These are phyloP conservation scores for Luperina nickerlii DNA, from an alignment of 2,888 invertebrate genomes.

Conservation along the genomic window DNA sequence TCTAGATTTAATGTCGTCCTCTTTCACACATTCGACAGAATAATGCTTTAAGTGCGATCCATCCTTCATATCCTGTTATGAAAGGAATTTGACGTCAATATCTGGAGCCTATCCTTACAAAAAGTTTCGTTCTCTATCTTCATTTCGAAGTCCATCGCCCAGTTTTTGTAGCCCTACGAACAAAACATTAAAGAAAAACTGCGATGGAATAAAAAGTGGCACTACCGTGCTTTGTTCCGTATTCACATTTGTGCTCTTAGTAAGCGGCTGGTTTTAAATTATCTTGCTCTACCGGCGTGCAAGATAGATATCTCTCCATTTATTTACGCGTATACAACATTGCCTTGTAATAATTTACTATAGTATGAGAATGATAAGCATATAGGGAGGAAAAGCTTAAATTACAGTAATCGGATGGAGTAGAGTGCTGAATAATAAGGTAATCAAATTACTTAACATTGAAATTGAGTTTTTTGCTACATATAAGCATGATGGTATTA, in stretches of 20 bases:
- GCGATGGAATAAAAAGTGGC: conserved; percentile 41
- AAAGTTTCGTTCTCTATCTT: conserved; percentile 16
- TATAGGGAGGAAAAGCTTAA: conserved; percentile 31
- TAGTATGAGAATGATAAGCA: conserved; percentile 8
- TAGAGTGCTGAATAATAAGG: conserved; percentile 30
- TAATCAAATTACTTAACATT: conserved; percentile 29
- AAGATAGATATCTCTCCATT: conserved; percentile 70
- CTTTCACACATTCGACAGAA: conserved; percentile 18
- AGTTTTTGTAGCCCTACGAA: conserved; percentile 4
- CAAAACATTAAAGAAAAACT: conserved; percentile 13
- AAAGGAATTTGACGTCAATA: conserved; percentile 49
- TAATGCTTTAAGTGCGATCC: conserved; percentile 25
- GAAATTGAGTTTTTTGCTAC: conserved; percentile 13
- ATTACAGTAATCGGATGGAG: conserved; percentile 48
- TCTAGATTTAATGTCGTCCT: conserved; percentile 34
- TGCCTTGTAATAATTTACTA: conserved; percentile 34
- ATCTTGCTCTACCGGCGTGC: conserved; percentile 64
- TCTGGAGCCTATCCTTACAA: conserved; percentile 13
- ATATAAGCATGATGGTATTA: neutral
- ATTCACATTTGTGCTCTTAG: conserved; percentile 32
- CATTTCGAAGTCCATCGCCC: conserved; percentile 21
- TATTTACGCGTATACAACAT: conserved; percentile 52
- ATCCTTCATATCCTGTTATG: conserved; percentile 49
- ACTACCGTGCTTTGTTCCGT: neutral
- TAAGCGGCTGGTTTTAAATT: conserved; percentile 67